Evolutionary conservation across 1,140 invertebrate genomes (phyloP).

Genomic region (Araneus ventricosus): DNA sequence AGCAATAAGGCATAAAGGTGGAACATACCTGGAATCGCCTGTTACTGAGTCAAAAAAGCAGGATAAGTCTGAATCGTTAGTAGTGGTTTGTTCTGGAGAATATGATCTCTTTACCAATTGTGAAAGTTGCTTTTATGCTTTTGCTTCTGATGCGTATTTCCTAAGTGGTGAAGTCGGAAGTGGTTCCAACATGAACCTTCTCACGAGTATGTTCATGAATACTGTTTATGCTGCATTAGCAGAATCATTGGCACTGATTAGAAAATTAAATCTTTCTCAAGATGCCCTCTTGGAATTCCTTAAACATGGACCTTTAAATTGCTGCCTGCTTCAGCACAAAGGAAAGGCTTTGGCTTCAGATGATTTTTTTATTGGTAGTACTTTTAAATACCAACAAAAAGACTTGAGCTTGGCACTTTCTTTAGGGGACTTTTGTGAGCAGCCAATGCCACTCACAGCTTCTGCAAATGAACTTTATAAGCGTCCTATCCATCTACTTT

Average conservation of each 20-base stretch:
- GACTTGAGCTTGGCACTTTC: constrained; percentile 92
- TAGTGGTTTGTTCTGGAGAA: constrained; percentile 94
- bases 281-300: constrained; percentile 94
- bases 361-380: constrained; percentile 88
- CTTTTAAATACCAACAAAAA: constrained; percentile 95
- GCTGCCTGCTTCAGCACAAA: constrained; percentile 90
- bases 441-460: constrained; percentile 93
- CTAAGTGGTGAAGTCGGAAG: constrained; percentile 92
- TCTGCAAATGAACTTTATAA: constrained; percentile 97
- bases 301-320: constrained; percentile 90
- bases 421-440: constrained; percentile 93
- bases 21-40: constrained; percentile 94
- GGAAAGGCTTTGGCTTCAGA: constrained; percentile 90
- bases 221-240: constrained; percentile 92
- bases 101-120: constrained; percentile 86
- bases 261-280: constrained; percentile 92
- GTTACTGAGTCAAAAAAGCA: constrained; percentile 87
- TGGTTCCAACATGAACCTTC: constrained; percentile 96
- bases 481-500: constrained; percentile 86
- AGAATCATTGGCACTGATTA: constrained; percentile 95
- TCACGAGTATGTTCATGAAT: constrained; percentile 92
- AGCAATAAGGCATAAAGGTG: constrained; percentile 90
- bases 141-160: constrained; percentile 94
- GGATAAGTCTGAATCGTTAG: constrained; percentile 92
- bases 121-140: constrained; percentile 93